Conservation (phyloP, 92 coral and sea anemone genomes). For the Muricea muricata region DNA sequence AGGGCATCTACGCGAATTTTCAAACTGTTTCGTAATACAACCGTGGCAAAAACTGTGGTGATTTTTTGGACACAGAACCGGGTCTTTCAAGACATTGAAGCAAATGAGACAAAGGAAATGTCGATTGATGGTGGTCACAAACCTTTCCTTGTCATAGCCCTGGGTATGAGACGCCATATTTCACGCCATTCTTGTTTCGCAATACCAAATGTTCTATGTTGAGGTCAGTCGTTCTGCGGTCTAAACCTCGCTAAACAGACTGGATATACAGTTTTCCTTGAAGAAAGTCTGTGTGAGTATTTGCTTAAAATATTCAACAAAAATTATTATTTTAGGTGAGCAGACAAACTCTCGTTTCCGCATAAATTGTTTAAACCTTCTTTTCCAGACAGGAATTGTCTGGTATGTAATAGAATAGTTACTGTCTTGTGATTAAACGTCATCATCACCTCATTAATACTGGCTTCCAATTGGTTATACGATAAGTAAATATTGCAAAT, state of each 20-base stretch:
- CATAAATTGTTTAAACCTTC: too few relatives aligned
- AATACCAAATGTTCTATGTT: background rate
- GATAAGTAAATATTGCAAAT: too few relatives aligned
- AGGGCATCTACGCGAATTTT: background rate
- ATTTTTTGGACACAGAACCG: too few relatives aligned
- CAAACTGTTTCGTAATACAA: background rate
- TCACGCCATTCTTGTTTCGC: background rate
- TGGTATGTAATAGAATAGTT: background rate
- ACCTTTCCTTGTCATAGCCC: background rate
- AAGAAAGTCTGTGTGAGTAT: background rate
- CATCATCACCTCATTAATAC: too few relatives aligned
- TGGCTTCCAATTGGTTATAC: too few relatives aligned
- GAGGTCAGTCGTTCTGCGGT: background rate
- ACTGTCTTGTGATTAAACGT: background rate
- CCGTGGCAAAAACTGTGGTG: too few relatives aligned
- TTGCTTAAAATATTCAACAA: background rate
- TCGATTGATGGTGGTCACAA: background rate
- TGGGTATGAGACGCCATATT: background rate
- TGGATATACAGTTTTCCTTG: background rate
- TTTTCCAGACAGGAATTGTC: background rate
- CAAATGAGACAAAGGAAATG: constrained; percentile 1
- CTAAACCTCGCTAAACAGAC: background rate
- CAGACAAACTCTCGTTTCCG: too few relatives aligned
- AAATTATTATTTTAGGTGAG: too few relatives aligned
- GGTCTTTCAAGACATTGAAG: background rate